Evolutionary conservation across 2,888 invertebrate species (phyloP).

Genomic region (Xylota segnis): DNA sequence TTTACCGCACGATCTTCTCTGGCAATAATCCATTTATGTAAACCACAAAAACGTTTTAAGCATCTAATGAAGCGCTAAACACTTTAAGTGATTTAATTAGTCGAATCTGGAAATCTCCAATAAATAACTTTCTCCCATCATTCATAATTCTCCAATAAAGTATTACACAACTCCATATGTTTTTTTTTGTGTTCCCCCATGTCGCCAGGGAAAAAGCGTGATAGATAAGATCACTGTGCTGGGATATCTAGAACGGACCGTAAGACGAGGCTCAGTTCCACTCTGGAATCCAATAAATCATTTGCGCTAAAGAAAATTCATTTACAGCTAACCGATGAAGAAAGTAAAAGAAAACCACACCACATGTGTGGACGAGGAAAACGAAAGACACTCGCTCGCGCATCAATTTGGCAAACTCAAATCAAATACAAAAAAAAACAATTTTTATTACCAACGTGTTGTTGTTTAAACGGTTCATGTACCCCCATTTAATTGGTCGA

Average conservation of each 20-base stretch:
- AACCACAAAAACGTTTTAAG: constrained; percentile 4
- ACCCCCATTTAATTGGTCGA: constrained; percentile 68
- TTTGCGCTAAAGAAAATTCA: constrained; percentile 39
- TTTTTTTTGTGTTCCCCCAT: background rate
- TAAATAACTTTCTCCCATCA: constrained; percentile 58
- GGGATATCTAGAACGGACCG: constrained; percentile 25
- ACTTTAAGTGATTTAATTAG: constrained; percentile 11
- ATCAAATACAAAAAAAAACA: constrained; percentile 15
- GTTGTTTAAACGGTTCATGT: constrained; percentile 67
- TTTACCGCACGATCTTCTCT: constrained; percentile 29
- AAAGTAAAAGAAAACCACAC: constrained; percentile 32
- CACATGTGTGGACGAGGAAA: background rate
- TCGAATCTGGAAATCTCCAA: constrained; percentile 6
- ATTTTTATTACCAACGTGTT: constrained; percentile 12
- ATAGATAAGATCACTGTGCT: constrained; percentile 15
- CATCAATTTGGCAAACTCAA: constrained; percentile 35
- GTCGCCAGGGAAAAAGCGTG: background rate
- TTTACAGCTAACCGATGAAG: constrained; percentile 37
- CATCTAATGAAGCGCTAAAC: constrained; percentile 12
- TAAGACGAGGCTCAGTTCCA: constrained; percentile 28
- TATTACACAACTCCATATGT: constrained; percentile 36
- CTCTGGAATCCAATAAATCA: constrained; percentile 41
- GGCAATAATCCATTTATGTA: constrained; percentile 44
- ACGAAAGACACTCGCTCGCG: background rate
- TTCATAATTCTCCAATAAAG: constrained; percentile 47